Evolutionary conservation across 2,888 invertebrate species (phyloP).

Genomic region (Polymixis lichenea): DNA sequence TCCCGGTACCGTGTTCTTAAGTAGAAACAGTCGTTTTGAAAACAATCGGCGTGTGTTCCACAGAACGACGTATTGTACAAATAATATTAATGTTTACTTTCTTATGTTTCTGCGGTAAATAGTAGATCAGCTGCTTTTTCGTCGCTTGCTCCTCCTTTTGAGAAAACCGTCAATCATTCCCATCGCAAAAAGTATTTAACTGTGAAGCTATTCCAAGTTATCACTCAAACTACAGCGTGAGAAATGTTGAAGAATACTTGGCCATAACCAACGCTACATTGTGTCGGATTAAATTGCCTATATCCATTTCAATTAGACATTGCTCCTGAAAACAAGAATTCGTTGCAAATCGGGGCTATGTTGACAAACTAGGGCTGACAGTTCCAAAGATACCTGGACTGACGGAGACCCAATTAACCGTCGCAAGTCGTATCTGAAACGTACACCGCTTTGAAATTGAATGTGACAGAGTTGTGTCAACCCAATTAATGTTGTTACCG

Average conservation of each 20-base stretch:
- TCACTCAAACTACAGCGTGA: conserved; percentile 7
- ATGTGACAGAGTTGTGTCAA: conserved; percentile 30
- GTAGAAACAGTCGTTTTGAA: conserved; percentile 81
- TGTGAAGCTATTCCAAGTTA: background rate
- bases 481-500: conserved; percentile 46
- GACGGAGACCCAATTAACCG: conserved; percentile 45
- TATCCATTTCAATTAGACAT: conserved; percentile 48
- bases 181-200: conserved; percentile 1
- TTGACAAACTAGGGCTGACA: conserved; percentile 37
- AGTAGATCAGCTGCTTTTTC: conserved; percentile 27
- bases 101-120: conserved; percentile 44
- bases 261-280: background rate
- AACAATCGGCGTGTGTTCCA: conserved; percentile 79
- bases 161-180: conserved; percentile 15
- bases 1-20: conserved; percentile 77
- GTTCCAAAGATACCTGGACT: conserved; percentile 21
- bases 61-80: conserved; percentile 74
- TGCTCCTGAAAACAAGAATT: conserved; percentile 27
- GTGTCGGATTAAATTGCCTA: conserved; percentile 47
- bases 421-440: conserved; percentile 34
- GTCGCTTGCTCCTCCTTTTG: background rate
- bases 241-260: conserved; percentile 20
- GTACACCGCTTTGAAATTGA: conserved; percentile 10
- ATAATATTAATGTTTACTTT: conserved; percentile 68
- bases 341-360: conserved; percentile 5